phyloP scores from a whole-genome alignment of 2,888 invertebrate genomes.

The Melanotus villosus region DNA sequence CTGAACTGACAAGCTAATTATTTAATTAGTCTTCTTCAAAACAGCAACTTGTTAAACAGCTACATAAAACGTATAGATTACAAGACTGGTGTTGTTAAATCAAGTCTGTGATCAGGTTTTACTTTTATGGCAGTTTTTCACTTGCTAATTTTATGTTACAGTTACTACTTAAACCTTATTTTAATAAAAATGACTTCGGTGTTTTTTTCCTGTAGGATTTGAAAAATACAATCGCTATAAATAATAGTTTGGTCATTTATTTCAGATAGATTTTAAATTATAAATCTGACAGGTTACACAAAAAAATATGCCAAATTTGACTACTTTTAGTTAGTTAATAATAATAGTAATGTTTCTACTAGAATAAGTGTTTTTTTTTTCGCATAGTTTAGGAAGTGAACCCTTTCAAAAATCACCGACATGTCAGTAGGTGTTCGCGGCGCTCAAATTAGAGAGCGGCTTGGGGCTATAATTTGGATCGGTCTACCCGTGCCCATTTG shows the following conservation, averaged over 20 bases:
- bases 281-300: too few species aligned
- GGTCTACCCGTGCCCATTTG: slow-evolving; percentile 67
- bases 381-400: slow-evolving; percentile 24
- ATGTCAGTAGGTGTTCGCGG: slow-evolving; percentile 58
- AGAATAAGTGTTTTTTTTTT: slow-evolving; percentile 5
- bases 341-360: neutral
- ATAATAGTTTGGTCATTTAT: too few species aligned
- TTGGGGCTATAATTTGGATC: slow-evolving; percentile 64
- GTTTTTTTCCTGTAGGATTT: too few species aligned
- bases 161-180: too few species aligned
- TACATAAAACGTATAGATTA: neutral
- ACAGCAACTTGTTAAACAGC: neutral
- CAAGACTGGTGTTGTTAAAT: neutral
- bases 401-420: slow-evolving; percentile 41
- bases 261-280: too few species aligned
- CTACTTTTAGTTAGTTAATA: neutral
- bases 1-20: slow-evolving; percentile 14
- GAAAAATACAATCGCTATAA: too few species aligned
- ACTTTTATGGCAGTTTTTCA: too few species aligned
- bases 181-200: too few species aligned
- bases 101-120: neutral
- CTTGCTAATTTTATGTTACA: too few species aligned
- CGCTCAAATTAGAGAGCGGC: slow-evolving; percentile 67
- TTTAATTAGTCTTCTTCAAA: neutral
- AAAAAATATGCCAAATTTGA: neutral